phyloP scores from a whole-genome alignment of 2,113 vertebrate species.

The Diadophis punctatus region DNA sequence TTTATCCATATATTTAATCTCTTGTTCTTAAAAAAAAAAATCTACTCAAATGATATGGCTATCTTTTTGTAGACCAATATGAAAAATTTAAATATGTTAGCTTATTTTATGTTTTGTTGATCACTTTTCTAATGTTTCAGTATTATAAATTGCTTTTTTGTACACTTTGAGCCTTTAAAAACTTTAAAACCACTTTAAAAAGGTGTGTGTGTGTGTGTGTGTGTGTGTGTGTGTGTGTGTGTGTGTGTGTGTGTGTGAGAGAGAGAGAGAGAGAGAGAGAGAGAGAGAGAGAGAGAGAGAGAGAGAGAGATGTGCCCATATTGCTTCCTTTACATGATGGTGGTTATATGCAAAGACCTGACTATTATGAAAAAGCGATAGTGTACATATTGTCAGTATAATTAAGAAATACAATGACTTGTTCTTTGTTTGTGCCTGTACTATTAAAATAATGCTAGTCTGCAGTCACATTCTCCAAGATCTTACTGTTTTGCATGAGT shows the following conservation, averaged over 20 bases:
- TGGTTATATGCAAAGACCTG: not conserved
- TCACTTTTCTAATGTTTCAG: not conserved
- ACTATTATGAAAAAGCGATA: not conserved
- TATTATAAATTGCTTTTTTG: not conserved
- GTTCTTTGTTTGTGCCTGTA: not conserved
- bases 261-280: no score
- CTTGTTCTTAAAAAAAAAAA: not conserved
- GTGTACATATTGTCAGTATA: not conserved
- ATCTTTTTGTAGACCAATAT: not conserved
- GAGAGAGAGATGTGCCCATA: not conserved
- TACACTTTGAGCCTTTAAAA: not conserved
- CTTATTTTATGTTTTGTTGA: not conserved
- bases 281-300: no score
- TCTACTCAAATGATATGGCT: not conserved
- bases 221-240: not conserved
- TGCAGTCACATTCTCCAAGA: not conserved
- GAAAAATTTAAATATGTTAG: not conserved
- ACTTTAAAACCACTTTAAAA: not conserved
- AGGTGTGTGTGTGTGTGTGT: no score
- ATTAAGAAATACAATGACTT: not conserved
- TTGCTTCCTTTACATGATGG: not conserved
- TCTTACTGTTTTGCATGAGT: not conserved
- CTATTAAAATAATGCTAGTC: not conserved
- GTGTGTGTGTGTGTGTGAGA: not conserved
- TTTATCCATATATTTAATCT: not conserved